Evolutionary conservation across 2,888 invertebrate genomes (phyloP).

Genomic region (Oconnorella tubifera): DNA sequence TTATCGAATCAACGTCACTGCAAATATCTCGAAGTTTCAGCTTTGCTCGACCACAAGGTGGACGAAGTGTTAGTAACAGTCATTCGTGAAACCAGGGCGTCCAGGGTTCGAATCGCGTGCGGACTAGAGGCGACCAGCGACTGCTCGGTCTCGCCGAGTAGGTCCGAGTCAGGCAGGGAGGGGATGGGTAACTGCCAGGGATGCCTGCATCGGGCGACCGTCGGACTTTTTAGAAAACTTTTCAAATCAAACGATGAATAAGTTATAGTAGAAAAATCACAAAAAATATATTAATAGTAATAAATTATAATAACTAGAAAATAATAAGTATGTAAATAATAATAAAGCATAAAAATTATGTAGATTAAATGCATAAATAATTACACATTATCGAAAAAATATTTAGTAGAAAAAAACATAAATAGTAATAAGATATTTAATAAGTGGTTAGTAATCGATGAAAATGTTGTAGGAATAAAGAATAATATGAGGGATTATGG

Average conservation of each 20-base stretch:
- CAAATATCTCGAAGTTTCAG: slow-evolving; percentile 22
- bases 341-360: too few species aligned
- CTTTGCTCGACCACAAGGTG: slow-evolving; percentile 28
- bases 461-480: too few species aligned
- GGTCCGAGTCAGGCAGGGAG: not conserved
- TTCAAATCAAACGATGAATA: slow-evolving; percentile 15
- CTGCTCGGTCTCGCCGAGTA: not conserved
- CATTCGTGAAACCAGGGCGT: slow-evolving; percentile 13
- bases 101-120: not conserved
- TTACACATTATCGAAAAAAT: too few species aligned
- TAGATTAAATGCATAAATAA: too few species aligned
- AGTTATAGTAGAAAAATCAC: too few species aligned
- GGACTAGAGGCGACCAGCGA: not conserved
- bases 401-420: too few species aligned
- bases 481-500: too few species aligned
- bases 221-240: slow-evolving; percentile 17
- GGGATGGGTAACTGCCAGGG: not conserved
- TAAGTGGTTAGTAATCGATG: too few species aligned
- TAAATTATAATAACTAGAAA: too few species aligned
- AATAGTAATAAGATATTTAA: too few species aligned
- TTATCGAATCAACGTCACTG: slow-evolving; percentile 12
- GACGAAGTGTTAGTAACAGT: slow-evolving; percentile 20
- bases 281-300: too few species aligned
- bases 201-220: slow-evolving; percentile 15
- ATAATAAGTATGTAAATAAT: too few species aligned